A percentile compares a stretch with the other conserved stretches of the same genome.
phyloP scores from a whole-genome alignment of 2,888 invertebrate genomes.

The Drosophila recens region DNA sequence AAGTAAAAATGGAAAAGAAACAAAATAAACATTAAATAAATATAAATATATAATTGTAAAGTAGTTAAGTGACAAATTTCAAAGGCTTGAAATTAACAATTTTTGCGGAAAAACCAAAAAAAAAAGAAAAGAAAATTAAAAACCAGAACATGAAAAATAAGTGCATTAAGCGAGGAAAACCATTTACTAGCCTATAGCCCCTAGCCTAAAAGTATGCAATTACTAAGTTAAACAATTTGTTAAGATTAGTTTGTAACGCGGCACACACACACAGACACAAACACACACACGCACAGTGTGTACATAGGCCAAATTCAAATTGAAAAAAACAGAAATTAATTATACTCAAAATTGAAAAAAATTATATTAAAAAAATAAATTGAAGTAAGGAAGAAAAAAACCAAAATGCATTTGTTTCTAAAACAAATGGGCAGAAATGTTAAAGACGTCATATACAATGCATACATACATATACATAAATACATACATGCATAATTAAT shows the following conservation, averaged over 20 bases:
- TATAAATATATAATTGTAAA: conserved; percentile 56
- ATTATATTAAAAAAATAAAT: background rate
- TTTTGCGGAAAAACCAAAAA: conserved; percentile 29
- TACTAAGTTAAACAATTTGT: conserved; percentile 74
- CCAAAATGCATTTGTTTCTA: conserved; percentile 70
- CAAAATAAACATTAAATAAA: background rate
- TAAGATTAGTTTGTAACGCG: conserved; percentile 50
- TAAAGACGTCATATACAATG: conserved; percentile 47
- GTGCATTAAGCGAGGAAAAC: conserved; percentile 77
- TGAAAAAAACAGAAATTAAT: conserved; percentile 18
- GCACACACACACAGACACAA: conserved; percentile 25
- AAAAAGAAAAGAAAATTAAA: conserved; percentile 15
- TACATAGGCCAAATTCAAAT: conserved; percentile 59
- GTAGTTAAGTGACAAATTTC: conserved; percentile 47
- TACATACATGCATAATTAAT: conserved; percentile 41
- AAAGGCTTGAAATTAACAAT: conserved; percentile 55
- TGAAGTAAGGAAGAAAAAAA: conserved; percentile 3
- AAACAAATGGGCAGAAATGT: conserved; percentile 65
- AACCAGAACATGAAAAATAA: conserved; percentile 56
- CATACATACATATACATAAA: conserved; percentile 37
- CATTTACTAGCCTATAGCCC: conserved; percentile 78
- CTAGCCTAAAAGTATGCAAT: conserved; percentile 82
- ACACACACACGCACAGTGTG: conserved; percentile 10
- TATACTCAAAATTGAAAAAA: conserved; percentile 6
- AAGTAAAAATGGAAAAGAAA: conserved; percentile 18